Conservation (phyloP, 2,113 vertebrate genomes). For the Brachyistius frenatus region DNA sequence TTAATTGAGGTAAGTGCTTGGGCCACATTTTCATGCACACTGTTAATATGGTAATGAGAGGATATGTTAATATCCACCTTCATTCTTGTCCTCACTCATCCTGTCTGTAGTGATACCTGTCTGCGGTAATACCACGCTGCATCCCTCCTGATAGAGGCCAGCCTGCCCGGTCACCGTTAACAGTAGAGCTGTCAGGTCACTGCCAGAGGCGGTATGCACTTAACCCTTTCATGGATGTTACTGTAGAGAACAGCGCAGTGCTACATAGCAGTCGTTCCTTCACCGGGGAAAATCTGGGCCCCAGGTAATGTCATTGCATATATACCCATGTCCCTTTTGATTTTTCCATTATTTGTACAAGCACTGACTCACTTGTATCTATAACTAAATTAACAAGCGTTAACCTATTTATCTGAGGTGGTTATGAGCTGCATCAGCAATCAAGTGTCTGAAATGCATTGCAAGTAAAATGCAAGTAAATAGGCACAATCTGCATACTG, state of each 20-base stretch:
- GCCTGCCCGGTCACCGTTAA: conserved; percentile 33
- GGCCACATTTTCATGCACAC: conserved; percentile 55
- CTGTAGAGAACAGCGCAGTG: not conserved
- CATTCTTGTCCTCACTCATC: conserved; percentile 59
- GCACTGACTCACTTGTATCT: too few relatives aligned
- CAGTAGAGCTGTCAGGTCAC: conserved; percentile 23
- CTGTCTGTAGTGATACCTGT: conserved; percentile 58
- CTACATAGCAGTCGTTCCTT: too few relatives aligned
- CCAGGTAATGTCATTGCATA: too few relatives aligned
- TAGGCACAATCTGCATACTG: not conserved
- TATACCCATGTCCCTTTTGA: too few relatives aligned
- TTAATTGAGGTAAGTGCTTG: conserved; percentile 61
- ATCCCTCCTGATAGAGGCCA: conserved; percentile 43
- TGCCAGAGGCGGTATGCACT: conserved; percentile 15
- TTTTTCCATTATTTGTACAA: too few relatives aligned
- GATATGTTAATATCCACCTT: conserved; percentile 67
- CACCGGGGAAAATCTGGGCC: too few relatives aligned
- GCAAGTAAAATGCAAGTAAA: too few relatives aligned
- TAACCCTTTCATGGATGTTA: conserved; percentile 5
- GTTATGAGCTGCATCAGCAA: not conserved
- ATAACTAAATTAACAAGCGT: not conserved
- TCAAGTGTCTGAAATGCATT: not conserved
- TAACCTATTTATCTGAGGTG: not conserved
- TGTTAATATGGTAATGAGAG: conserved; percentile 65
- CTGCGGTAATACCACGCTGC: conserved; percentile 26